phyloP scores from a whole-genome alignment of 2,113 vertebrate species.

The Pollimyrus isidori region DNA sequence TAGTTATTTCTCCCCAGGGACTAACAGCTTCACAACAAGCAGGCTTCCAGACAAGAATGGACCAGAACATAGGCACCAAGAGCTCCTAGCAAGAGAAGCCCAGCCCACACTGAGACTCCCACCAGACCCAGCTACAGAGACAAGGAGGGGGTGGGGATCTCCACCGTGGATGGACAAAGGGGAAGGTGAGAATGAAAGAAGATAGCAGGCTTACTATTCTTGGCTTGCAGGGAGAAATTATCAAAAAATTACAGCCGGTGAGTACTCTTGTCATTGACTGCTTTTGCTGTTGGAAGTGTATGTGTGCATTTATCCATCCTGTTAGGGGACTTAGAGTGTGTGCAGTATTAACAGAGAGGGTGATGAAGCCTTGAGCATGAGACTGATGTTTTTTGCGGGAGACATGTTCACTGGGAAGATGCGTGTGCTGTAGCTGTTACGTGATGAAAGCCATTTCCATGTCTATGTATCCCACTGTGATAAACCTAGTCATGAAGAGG shows the following conservation, averaged over 20 bases:
- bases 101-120: constrained; percentile 13
- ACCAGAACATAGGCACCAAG: constrained; percentile 14
- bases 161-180: not conserved
- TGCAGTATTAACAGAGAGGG: not conserved
- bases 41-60: not conserved
- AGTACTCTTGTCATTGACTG: constrained; percentile 8
- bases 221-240: not conserved
- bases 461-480: not conserved
- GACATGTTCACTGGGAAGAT: not conserved
- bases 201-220: not conserved
- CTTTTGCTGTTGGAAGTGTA: not conserved
- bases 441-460: not conserved
- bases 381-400: not conserved
- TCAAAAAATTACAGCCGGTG: constrained; percentile 14
- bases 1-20: constrained; percentile 43
- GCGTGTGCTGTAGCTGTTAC: not conserved
- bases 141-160: not conserved
- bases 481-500: not conserved
- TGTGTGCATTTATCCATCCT: not conserved
- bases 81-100: constrained; percentile 13
- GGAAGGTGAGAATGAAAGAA: not conserved
- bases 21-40: constrained; percentile 42
- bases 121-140: not conserved
- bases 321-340: not conserved
- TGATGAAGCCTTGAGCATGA: not conserved